phyloP scores from a whole-genome alignment of 2,797 vertebrate genomes.

The Enteromius argenteus region DNA sequence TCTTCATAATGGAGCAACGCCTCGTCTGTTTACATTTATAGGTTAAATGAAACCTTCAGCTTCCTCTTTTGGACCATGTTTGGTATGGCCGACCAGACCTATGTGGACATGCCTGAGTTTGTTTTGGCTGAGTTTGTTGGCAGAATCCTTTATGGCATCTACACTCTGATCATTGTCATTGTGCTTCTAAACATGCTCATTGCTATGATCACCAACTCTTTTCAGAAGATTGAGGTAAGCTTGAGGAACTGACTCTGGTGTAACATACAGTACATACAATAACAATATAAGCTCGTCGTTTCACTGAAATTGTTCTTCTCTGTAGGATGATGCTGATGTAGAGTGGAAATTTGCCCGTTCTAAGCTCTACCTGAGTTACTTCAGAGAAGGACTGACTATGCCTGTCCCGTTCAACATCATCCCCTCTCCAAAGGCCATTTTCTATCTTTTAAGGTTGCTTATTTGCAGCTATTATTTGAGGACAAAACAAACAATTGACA shows the following conservation, averaged over 20 bases:
- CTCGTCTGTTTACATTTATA: slow-evolving; percentile 58
- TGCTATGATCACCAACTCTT: slow-evolving; percentile 95
- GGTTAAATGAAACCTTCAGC: slow-evolving; percentile 90
- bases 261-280: not conserved
- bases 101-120: slow-evolving; percentile 87
- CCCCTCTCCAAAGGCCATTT: slow-evolving; percentile 86
- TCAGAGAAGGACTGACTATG: slow-evolving; percentile 89
- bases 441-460: slow-evolving; percentile 83
- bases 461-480: not conserved
- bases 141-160: slow-evolving; percentile 87
- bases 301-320: not conserved
- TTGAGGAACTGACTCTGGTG: not conserved
- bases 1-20: not conserved
- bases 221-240: slow-evolving; percentile 91
- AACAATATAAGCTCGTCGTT: not conserved
- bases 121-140: slow-evolving; percentile 85
- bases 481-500: not conserved
- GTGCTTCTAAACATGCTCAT: slow-evolving; percentile 95
- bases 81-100: slow-evolving; percentile 85
- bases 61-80: slow-evolving; percentile 97
- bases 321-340: slow-evolving; percentile 88
- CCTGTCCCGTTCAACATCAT: slow-evolving; percentile 92
- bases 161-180: slow-evolving; percentile 90
- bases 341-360: slow-evolving; percentile 94
- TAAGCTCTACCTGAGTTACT: slow-evolving; percentile 90